Conservation (phyloP, 1,140 invertebrate species). For the Zophobas atratus region DNA sequence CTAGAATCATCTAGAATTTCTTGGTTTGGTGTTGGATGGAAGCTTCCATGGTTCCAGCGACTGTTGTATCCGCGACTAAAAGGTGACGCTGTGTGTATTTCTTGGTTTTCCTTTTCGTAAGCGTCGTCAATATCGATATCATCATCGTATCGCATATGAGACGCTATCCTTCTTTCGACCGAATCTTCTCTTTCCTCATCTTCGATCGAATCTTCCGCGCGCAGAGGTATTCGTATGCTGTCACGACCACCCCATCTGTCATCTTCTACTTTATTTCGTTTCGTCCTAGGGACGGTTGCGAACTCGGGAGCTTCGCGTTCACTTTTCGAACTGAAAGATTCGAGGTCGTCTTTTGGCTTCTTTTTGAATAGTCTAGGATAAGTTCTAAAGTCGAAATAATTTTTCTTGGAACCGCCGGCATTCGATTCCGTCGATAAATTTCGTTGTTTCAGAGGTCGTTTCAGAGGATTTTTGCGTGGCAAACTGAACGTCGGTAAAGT, state of each 20-base stretch:
- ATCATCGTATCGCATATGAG: constrained; percentile 58
- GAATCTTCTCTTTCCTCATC: constrained; percentile 52
- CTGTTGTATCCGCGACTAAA: constrained; percentile 43
- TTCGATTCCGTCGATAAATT: constrained; percentile 70
- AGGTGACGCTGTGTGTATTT: constrained; percentile 54
- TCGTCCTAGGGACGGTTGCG: constrained; percentile 70
- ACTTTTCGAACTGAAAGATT: constrained; percentile 52
- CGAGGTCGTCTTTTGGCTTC: constrained; percentile 69
- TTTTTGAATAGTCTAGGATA: constrained; percentile 83
- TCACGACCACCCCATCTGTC: constrained; percentile 51
- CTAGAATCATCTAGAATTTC: constrained; percentile 54
- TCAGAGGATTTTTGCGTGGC: constrained; percentile 53
- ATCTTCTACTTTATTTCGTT: constrained; percentile 61
- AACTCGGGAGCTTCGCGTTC: constrained; percentile 69
- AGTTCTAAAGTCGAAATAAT: constrained; percentile 82
- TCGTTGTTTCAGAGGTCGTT: constrained; percentile 62
- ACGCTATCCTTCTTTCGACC: constrained; percentile 52
- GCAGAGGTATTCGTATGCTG: constrained; percentile 60
- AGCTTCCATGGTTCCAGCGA: constrained; percentile 66
- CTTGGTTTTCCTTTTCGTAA: constrained; percentile 62
- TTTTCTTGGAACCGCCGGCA: constrained; percentile 69
- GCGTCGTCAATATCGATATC: constrained; percentile 65
- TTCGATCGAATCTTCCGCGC: constrained; percentile 67
- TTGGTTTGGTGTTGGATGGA: constrained; percentile 59
- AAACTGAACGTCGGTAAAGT: constrained; percentile 68